A percentile compares a stretch with the other conserved stretches of the same genome.
These are phyloP conservation scores for Euzetes globulus DNA, from an alignment of 2,888 invertebrate species.

Conservation along the genomic window DNA sequence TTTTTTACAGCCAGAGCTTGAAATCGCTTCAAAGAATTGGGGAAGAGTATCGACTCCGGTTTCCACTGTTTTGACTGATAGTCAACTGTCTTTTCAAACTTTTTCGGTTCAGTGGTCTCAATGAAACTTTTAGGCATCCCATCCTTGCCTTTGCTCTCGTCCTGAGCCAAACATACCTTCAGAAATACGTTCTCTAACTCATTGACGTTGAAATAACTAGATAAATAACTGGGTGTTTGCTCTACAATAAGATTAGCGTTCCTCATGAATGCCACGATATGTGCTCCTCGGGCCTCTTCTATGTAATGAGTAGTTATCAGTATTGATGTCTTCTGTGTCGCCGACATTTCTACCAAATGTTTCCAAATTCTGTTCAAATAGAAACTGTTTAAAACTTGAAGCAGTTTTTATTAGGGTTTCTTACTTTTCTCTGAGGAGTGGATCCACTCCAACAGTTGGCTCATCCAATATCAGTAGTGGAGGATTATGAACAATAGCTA, in stretches of 20 bases:
- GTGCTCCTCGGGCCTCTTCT: conserved; percentile 17
- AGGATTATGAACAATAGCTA: not conserved
- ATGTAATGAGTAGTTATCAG: conserved; percentile 17
- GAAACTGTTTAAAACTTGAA: not conserved
- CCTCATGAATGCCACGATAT: not conserved
- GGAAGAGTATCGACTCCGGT: too few relatives aligned
- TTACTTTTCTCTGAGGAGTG: not conserved
- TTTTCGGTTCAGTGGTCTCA: too few relatives aligned
- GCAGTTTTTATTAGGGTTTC: too few relatives aligned
- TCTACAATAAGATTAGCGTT: not conserved
- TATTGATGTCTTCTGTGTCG: not conserved
- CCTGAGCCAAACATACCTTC: not conserved
- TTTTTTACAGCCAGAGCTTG: too few relatives aligned
- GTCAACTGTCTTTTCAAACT: too few relatives aligned
- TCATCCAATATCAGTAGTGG: conserved; percentile 13
- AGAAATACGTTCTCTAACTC: not conserved
- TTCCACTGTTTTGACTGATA: too few relatives aligned
- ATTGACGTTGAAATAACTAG: not conserved
- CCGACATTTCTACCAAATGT: not conserved
- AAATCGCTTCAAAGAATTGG: too few relatives aligned
- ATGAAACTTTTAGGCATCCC: too few relatives aligned
- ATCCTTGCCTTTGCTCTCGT: too few relatives aligned
- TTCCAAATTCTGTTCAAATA: conserved; percentile 16
- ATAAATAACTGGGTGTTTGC: not conserved
- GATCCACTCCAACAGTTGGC: conserved; percentile 5